A percentile compares a stretch with the other conserved stretches of the same genome.
Evolutionary conservation across 2,888 invertebrate genomes (phyloP).

Genomic region (Drosophila kuntzei): DNA sequence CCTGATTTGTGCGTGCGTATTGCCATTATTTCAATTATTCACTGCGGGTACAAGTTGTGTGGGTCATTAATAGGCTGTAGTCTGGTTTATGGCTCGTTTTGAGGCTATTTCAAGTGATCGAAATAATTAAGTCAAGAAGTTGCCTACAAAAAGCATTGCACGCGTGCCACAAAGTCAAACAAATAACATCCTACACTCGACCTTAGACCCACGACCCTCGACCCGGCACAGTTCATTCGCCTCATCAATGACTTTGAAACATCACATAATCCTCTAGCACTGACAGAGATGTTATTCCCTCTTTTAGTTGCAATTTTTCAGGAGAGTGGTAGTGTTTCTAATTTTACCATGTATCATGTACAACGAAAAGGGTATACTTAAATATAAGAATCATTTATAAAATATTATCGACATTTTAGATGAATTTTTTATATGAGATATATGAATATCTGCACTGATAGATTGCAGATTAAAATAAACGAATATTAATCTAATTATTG

Average conservation of each 20-base stretch:
- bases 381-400: background rate
- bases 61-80: slow-evolving; percentile 33
- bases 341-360: background rate
- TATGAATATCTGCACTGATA: background rate
- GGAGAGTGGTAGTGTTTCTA: background rate
- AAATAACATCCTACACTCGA: slow-evolving; percentile 40
- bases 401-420: background rate
- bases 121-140: slow-evolving; percentile 9
- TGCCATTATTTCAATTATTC: slow-evolving; percentile 48
- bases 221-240: slow-evolving; percentile 41
- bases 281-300: slow-evolving; percentile 6
- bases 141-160: slow-evolving; percentile 25
- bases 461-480: too few species aligned
- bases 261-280: slow-evolving; percentile 36
- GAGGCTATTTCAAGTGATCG: slow-evolving; percentile 17
- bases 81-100: slow-evolving; percentile 28
- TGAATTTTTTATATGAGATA: background rate
- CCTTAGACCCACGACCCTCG: slow-evolving; percentile 4
- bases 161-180: slow-evolving; percentile 36
- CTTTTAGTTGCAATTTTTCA: slow-evolving; percentile 7
- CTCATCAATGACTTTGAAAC: slow-evolving; percentile 37
- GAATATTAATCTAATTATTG: too few species aligned
- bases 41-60: slow-evolving; percentile 25
- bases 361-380: background rate
- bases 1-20: slow-evolving; percentile 43